Percentiles rank a stretch among this genome's conserved stretches.
These are phyloP conservation scores for Laupala kohalensis DNA, from an alignment of 1,140 invertebrate species.

Conservation along the genomic window DNA sequence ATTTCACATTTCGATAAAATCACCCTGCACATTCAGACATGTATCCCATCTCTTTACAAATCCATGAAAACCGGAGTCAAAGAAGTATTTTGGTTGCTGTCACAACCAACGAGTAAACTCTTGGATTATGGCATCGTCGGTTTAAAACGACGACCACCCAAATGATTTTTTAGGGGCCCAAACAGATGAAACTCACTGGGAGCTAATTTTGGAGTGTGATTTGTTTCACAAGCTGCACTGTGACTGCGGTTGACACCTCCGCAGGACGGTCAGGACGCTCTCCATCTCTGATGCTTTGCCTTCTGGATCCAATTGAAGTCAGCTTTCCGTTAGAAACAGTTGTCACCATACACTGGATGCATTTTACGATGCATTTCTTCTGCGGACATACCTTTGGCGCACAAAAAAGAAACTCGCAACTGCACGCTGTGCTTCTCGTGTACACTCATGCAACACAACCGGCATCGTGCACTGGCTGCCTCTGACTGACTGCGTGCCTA, in stretches of 20 bases:
- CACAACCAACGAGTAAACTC: neutral
- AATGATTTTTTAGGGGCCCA: neutral
- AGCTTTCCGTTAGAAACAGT: too few relatives aligned
- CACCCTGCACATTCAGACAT: neutral
- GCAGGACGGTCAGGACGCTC: neutral
- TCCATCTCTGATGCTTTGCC: neutral
- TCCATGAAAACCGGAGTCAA: neutral
- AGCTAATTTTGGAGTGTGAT: too few relatives aligned
- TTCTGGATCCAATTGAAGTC: neutral
- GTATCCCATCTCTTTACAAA: conserved; percentile 1
- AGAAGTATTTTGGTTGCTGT: neutral
- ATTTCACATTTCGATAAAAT: neutral
- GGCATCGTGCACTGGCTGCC: too few relatives aligned
- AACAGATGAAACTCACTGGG: too few relatives aligned
- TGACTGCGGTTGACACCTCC: neutral
- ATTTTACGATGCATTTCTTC: too few relatives aligned
- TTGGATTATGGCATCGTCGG: neutral
- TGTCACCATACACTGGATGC: too few relatives aligned
- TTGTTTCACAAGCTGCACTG: too few relatives aligned
- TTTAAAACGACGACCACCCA: neutral
- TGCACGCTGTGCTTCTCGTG: too few relatives aligned
- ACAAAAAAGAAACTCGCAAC: too few relatives aligned
- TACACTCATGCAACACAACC: too few relatives aligned
- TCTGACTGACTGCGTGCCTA: too few relatives aligned
- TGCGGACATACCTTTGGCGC: too few relatives aligned